These are phyloP conservation scores for Hydriomena furcata DNA, from an alignment of 2,888 invertebrate species.

Conservation along the genomic window DNA sequence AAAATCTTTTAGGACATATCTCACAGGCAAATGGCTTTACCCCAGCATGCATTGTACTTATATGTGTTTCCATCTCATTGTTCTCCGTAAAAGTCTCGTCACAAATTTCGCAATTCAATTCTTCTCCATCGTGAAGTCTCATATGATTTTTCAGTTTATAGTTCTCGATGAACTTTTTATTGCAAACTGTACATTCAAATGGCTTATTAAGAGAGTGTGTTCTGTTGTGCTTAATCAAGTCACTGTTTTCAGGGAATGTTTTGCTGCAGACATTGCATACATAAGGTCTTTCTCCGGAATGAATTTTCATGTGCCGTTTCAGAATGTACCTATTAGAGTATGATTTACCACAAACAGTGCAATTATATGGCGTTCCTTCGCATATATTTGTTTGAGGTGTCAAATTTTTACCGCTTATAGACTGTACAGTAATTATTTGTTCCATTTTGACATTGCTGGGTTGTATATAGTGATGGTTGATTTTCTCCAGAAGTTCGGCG, in stretches of 20 bases:
- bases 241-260: slow-evolving; percentile 7
- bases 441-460: slow-evolving; percentile 8
- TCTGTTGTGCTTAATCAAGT: slow-evolving; percentile 10
- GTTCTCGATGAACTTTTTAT: slow-evolving; percentile 18
- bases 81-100: slow-evolving; percentile 6
- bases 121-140: slow-evolving; percentile 9
- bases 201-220: slow-evolving; percentile 11
- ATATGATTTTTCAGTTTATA: slow-evolving; percentile 15
- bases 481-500: background rate
- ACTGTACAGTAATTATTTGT: background rate
- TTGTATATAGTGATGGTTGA: background rate
- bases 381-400: background rate
- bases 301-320: slow-evolving; percentile 10
- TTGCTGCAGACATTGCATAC: slow-evolving; percentile 4
- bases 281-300: slow-evolving; percentile 3
- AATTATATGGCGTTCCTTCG: background rate
- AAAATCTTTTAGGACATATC: slow-evolving; percentile 15
- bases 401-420: background rate
- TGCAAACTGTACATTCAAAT: slow-evolving; percentile 13
- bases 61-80: slow-evolving; percentile 11
- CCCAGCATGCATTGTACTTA: slow-evolving; percentile 9
- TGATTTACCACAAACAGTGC: slow-evolving; percentile 8
- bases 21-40: slow-evolving; percentile 15
- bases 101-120: slow-evolving; percentile 11
- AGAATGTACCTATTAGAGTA: slow-evolving; percentile 7